Evolutionary conservation across 2,888 invertebrate species (phyloP).

Genomic region (Microchrysa polita): DNA sequence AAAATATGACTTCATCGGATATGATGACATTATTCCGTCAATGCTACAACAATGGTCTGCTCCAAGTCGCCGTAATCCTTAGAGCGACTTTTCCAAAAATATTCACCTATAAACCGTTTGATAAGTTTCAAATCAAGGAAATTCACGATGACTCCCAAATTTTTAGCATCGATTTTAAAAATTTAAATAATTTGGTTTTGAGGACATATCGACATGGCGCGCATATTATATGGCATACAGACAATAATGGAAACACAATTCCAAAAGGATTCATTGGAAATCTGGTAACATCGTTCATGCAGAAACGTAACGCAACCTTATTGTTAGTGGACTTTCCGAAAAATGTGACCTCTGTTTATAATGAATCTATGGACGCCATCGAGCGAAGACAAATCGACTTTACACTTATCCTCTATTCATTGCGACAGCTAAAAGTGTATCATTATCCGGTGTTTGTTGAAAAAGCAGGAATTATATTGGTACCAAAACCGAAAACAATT

Average conservation of each 20-base stretch:
- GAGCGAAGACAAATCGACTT: background rate
- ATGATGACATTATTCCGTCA: too few species aligned
- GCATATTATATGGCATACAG: background rate
- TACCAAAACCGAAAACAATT: background rate
- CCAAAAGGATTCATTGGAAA: background rate
- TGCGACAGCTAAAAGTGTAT: background rate
- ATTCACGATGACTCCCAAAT: background rate
- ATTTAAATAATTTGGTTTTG: background rate
- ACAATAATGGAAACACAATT: background rate
- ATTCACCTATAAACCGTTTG: background rate
- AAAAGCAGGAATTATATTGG: background rate
- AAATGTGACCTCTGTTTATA: background rate
- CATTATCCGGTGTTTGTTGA: background rate
- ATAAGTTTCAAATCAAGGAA: background rate
- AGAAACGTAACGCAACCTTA: background rate
- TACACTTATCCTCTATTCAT: background rate
- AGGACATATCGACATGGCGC: background rate
- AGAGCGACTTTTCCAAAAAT: background rate
- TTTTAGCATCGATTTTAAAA: background rate
- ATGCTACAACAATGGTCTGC: too few species aligned
- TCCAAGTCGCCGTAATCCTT: too few species aligned
- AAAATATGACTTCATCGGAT: too few species aligned
- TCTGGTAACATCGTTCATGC: background rate
- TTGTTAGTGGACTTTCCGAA: background rate
- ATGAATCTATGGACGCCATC: background rate